phyloP scores from a whole-genome alignment of 2,113 vertebrate species.

The Orcinus orca region DNA sequence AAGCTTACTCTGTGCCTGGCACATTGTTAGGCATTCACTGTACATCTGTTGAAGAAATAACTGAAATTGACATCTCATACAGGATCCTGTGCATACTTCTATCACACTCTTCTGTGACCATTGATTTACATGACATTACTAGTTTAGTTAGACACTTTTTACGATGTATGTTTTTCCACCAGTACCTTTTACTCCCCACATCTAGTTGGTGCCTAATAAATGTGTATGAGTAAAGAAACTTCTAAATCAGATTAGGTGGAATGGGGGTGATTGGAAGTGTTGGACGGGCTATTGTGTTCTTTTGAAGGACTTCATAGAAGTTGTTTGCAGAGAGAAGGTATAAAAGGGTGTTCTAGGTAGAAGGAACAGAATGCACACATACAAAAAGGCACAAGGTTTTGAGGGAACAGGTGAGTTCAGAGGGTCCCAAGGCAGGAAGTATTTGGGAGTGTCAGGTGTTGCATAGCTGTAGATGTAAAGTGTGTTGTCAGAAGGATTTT shows the following conservation, averaged over 20 bases:
- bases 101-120: not conserved
- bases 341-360: not conserved
- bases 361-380: not conserved
- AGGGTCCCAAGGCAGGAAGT: not conserved
- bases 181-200: not conserved
- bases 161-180: not conserved
- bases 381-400: not conserved
- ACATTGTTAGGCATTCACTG: not conserved
- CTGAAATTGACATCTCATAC: not conserved
- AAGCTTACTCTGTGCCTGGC: not conserved
- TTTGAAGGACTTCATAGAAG: not conserved
- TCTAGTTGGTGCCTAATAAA: not conserved
- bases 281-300: not conserved
- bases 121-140: not conserved
- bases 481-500: not conserved
- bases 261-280: not conserved
- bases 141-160: not conserved
- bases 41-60: not conserved
- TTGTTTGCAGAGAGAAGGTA: not conserved
- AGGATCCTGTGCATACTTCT: not conserved
- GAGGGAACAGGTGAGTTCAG: not conserved
- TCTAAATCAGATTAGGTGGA: not conserved
- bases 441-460: not conserved
- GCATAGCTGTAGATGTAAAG: not conserved
- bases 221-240: conserved; percentile 8